Evolutionary conservation across 2,797 vertebrate genomes (phyloP).

Genomic region (Bothrops alternatus): DNA sequence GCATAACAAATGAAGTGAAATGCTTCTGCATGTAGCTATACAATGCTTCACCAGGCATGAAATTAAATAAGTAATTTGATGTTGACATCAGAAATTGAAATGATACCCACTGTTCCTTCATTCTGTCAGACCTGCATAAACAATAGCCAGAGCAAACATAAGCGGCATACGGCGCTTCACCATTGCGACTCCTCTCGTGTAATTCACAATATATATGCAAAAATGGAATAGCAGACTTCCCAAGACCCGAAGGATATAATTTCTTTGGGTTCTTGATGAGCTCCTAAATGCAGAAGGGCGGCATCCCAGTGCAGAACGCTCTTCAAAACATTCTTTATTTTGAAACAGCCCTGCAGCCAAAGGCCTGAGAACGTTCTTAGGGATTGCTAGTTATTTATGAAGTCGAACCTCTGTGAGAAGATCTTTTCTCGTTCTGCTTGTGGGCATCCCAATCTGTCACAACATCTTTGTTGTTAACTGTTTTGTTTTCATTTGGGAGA

Average conservation of each 20-base stretch:
- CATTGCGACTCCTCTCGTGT: conserved; percentile 65
- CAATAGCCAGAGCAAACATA: conserved; percentile 78
- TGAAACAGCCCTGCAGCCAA: conserved; percentile 15
- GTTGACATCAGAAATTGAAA: conserved; percentile 98
- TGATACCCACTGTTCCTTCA: conserved; percentile 89
- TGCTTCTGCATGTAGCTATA: conserved; percentile 91
- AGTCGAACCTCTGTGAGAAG: conserved; percentile 19
- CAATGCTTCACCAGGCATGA: conserved; percentile 95
- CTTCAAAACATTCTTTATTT: conserved; percentile 47
- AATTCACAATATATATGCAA: conserved; percentile 80
- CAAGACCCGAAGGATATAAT: conserved; percentile 70
- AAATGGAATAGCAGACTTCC: conserved; percentile 68
- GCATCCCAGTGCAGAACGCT: conserved; percentile 20
- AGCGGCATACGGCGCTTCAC: conserved; percentile 70
- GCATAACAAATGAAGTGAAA: conserved; percentile 92
- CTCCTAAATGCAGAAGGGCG: conserved; percentile 51
- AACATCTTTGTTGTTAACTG: conserved; percentile 25
- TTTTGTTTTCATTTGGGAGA: background rate
- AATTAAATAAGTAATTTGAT: conserved; percentile 99
- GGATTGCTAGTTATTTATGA: conserved; percentile 24
- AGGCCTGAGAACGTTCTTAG: conserved; percentile 33
- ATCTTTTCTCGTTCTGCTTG: conserved; percentile 9
- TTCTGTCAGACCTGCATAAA: conserved; percentile 81
- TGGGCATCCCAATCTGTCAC: conserved; percentile 47
- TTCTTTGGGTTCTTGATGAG: conserved; percentile 70